phyloP scores from a whole-genome alignment of 2,113 vertebrate species.

The Thunnus maccoyii region DNA sequence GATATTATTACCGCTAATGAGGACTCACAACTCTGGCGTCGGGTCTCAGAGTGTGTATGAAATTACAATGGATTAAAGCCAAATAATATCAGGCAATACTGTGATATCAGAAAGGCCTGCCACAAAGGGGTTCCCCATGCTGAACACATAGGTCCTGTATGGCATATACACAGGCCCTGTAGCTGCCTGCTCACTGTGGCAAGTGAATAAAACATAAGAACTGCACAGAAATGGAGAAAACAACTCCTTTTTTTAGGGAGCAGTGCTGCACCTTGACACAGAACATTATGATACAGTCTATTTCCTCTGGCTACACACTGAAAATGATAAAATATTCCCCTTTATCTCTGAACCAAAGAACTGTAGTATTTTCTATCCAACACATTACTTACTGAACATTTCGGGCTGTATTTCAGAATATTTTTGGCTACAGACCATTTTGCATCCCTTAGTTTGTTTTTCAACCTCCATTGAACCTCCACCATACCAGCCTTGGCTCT shows the following conservation, averaged over 20 bases:
- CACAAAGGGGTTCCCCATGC: slow-evolving; percentile 32
- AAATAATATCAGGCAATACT: slow-evolving; percentile 33
- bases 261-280: not conserved
- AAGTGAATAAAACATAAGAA: slow-evolving; percentile 33
- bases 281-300: slow-evolving; percentile 11
- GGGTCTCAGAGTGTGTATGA: slow-evolving; percentile 34
- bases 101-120: slow-evolving; percentile 13
- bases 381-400: not conserved
- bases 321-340: slow-evolving; percentile 22
- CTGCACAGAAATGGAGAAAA: slow-evolving; percentile 24
- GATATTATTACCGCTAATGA: slow-evolving; percentile 56
- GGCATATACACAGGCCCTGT: not conserved
- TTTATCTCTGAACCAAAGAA: slow-evolving; percentile 1
- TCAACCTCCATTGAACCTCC: not conserved
- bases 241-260: not conserved
- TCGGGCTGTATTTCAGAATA: too few relatives aligned
- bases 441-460: not conserved
- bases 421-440: not conserved
- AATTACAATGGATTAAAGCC: slow-evolving; percentile 39
- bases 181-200: not conserved
- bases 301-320: slow-evolving; percentile 10
- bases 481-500: not conserved
- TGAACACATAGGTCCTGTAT: slow-evolving; percentile 1
- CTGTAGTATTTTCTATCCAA: not conserved
- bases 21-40: slow-evolving; percentile 30